Evolutionary conservation across 2,888 invertebrate species (phyloP).

Genomic region (Elgonia sp.): DNA sequence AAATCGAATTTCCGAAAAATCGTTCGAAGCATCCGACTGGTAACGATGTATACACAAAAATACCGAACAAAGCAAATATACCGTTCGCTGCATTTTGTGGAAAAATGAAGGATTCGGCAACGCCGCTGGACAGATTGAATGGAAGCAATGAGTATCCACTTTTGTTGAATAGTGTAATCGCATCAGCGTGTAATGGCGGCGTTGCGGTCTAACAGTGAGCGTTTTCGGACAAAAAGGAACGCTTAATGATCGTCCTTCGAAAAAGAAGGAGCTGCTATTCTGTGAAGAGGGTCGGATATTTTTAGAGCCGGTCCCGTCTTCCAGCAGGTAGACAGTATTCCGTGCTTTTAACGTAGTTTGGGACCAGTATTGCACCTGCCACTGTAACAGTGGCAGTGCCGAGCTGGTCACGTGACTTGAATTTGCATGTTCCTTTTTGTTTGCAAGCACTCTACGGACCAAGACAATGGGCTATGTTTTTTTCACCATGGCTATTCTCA

Average conservation of each 20-base stretch:
- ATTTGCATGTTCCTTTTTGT: conserved; percentile 82
- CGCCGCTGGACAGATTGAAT: conserved; percentile 44
- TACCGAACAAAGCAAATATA: conserved; percentile 57
- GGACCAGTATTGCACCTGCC: conserved; percentile 83
- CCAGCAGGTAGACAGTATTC: conserved; percentile 77
- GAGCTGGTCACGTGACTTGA: conserved; percentile 79
- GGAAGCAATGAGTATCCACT: conserved; percentile 70
- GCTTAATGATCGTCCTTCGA: conserved; percentile 79
- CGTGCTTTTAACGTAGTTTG: conserved; percentile 80
- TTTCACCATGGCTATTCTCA: not conserved
- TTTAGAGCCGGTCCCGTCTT: conserved; percentile 77
- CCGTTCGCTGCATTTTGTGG: conserved; percentile 49
- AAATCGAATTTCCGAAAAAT: conserved; percentile 30
- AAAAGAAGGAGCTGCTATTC: conserved; percentile 74
- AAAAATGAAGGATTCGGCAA: conserved; percentile 48
- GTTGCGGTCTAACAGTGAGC: conserved; percentile 62
- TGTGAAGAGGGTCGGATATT: conserved; percentile 82
- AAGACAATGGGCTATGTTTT: conserved; percentile 62
- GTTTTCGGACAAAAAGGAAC: conserved; percentile 80
- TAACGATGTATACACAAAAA: conserved; percentile 38
- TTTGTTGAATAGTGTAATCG: conserved; percentile 71
- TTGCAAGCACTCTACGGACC: conserved; percentile 52
- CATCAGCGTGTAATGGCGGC: conserved; percentile 63
- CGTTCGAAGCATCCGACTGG: conserved; percentile 5
- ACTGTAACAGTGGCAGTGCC: conserved; percentile 81